phyloP scores from a whole-genome alignment of 2,113 vertebrate species.

The Apodemus speciosus region DNA sequence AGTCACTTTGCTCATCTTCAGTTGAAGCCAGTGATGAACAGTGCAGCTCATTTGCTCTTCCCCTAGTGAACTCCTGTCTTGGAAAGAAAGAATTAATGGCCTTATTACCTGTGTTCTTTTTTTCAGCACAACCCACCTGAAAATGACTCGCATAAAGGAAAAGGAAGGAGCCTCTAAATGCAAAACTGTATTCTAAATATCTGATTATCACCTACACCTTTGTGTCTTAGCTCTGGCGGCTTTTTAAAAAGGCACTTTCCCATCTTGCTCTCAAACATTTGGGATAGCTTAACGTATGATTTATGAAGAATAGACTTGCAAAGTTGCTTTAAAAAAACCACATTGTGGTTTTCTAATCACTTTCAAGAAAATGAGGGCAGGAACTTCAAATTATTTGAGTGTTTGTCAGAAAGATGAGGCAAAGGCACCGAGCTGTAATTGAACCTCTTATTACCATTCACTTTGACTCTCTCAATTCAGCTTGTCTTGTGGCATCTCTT shows the following conservation, averaged over 20 bases:
- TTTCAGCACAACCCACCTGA: constrained; percentile 2
- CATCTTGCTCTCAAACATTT: constrained; percentile 61
- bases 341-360: constrained; percentile 62
- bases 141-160: constrained; percentile 49
- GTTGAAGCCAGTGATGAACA: constrained; percentile 45
- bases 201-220: constrained; percentile 47
- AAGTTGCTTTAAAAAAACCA: constrained; percentile 15
- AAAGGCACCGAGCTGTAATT: constrained; percentile 23
- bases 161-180: constrained; percentile 43
- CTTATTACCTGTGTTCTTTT: constrained; percentile 61
- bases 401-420: constrained; percentile 62
- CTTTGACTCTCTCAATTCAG: constrained; percentile 57
- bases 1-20: not conserved
- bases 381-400: constrained; percentile 55
- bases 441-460: constrained; percentile 64
- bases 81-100: constrained; percentile 68
- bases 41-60: constrained; percentile 44
- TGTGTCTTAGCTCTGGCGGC: constrained; percentile 57
- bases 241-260: constrained; percentile 49
- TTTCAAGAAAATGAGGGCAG: constrained; percentile 65
- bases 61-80: constrained; percentile 34
- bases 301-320: constrained; percentile 51
- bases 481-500: constrained; percentile 52
- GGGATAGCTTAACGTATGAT: constrained; percentile 58
- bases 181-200: constrained; percentile 33